Evolutionary conservation across 2,113 vertebrate species (phyloP).

Genomic region (Nematolebias whitei): DNA sequence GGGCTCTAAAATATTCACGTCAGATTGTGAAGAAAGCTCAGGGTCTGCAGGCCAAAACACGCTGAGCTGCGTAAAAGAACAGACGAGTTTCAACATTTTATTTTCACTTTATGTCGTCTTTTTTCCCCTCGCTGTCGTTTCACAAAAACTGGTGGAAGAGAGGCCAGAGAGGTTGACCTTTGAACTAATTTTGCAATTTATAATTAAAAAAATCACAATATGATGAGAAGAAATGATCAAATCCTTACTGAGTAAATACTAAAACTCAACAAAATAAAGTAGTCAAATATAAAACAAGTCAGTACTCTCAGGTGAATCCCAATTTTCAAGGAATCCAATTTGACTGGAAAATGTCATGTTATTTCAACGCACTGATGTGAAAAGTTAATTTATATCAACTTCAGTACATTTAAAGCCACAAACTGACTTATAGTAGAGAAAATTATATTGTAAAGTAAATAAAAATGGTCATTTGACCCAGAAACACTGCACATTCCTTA

Average conservation of each 20-base stretch:
- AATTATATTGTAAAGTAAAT: too few species aligned
- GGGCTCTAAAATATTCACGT: conserved; percentile 58
- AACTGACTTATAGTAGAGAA: too few species aligned
- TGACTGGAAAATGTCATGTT: too few species aligned
- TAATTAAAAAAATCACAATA: too few species aligned
- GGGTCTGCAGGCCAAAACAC: conserved; percentile 65
- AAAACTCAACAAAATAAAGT: too few species aligned
- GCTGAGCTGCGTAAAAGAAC: conserved; percentile 9
- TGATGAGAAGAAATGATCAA: conserved; percentile 12
- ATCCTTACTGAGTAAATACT: conserved; percentile 9
- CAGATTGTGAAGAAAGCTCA: conserved; percentile 2
- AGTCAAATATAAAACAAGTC: background rate
- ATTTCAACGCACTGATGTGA: too few species aligned
- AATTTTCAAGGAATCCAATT: too few species aligned
- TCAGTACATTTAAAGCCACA: too few species aligned
- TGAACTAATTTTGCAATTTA: background rate
- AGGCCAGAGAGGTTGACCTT: conserved; percentile 6
- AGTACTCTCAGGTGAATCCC: too few species aligned
- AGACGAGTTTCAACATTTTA: conserved; percentile 1
- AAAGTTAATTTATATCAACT: too few species aligned
- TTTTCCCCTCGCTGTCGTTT: background rate
- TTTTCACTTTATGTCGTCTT: background rate
- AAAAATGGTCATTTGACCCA: too few species aligned
- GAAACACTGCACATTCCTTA: background rate
- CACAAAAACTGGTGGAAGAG: background rate